phyloP scores from a whole-genome alignment of 2,797 vertebrate species.

The Gymnopithys bicolor region DNA sequence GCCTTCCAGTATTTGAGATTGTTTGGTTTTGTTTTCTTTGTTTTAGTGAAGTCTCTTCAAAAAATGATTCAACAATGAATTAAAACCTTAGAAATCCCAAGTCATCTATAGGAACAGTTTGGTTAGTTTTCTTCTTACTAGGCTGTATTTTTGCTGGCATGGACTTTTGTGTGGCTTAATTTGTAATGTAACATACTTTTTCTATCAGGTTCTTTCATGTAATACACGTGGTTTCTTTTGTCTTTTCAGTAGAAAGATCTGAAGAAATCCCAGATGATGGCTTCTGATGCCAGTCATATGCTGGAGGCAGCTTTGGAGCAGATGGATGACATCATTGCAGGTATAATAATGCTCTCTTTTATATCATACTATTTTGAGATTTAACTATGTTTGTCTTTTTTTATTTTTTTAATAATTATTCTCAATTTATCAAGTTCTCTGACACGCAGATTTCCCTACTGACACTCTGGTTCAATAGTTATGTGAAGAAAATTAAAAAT shows the following conservation, averaged over 20 bases:
- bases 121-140: background rate
- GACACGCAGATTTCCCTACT: background rate
- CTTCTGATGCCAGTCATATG: conserved; percentile 87
- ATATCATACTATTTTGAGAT: background rate
- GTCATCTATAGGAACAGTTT: background rate
- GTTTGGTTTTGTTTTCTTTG: background rate
- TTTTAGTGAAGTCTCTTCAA: background rate
- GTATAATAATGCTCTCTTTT: conserved; percentile 71
- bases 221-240: background rate
- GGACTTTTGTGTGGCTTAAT: background rate
- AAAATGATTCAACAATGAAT: background rate
- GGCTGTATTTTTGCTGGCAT: background rate
- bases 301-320: conserved; percentile 90
- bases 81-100: background rate
- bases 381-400: background rate
- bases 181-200: background rate
- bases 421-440: background rate
- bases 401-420: background rate
- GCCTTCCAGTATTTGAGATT: background rate
- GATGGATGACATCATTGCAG: conserved; percentile 93
- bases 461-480: background rate
- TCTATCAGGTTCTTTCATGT: background rate
- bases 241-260: conserved; percentile 51
- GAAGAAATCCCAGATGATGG: conserved; percentile 74
- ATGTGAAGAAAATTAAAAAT: background rate